Percentiles rank a stretch among this genome's conserved stretches.
phyloP scores from a whole-genome alignment of 2,888 invertebrate species.

The Sicus ferrugineus region DNA sequence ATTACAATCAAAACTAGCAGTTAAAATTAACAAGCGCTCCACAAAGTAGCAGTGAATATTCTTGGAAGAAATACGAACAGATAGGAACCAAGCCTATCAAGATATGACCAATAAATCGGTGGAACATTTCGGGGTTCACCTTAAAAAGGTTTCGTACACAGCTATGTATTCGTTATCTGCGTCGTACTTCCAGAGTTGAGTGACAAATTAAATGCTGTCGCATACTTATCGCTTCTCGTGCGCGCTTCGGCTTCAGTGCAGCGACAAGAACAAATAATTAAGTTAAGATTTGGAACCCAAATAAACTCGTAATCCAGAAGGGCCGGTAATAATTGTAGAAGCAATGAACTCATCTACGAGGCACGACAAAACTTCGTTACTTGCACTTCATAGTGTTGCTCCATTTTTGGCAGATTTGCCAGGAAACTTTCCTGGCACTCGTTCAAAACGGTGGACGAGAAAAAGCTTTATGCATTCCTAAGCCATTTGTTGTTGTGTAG shows the following conservation, averaged over 20 bases:
- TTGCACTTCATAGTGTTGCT: neutral
- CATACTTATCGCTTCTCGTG: neutral
- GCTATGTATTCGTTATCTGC: too few relatives aligned
- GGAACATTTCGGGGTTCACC: too few relatives aligned
- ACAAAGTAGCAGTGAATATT: too few relatives aligned
- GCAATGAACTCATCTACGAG: slow-evolving; percentile 12
- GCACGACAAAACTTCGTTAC: slow-evolving; percentile 1
- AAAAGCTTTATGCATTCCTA: slow-evolving; percentile 6
- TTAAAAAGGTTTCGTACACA: too few relatives aligned
- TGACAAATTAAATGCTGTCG: neutral
- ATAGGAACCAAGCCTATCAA: too few relatives aligned
- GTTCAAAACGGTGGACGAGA: neutral
- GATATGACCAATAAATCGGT: too few relatives aligned
- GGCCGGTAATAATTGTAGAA: slow-evolving; percentile 8
- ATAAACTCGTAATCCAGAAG: neutral
- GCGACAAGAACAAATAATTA: neutral
- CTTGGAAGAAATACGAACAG: too few relatives aligned
- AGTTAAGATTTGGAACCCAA: neutral
- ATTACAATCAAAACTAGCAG: too few relatives aligned
- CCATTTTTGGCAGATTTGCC: neutral
- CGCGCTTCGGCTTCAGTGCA: too few relatives aligned
- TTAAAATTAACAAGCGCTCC: too few relatives aligned
- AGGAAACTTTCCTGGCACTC: slow-evolving; percentile 11
- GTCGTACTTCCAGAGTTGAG: neutral
- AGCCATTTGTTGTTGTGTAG: neutral